These are phyloP conservation scores for Cetoscarus ocellatus DNA, from an alignment of 2,797 vertebrate species.

Conservation along the genomic window DNA sequence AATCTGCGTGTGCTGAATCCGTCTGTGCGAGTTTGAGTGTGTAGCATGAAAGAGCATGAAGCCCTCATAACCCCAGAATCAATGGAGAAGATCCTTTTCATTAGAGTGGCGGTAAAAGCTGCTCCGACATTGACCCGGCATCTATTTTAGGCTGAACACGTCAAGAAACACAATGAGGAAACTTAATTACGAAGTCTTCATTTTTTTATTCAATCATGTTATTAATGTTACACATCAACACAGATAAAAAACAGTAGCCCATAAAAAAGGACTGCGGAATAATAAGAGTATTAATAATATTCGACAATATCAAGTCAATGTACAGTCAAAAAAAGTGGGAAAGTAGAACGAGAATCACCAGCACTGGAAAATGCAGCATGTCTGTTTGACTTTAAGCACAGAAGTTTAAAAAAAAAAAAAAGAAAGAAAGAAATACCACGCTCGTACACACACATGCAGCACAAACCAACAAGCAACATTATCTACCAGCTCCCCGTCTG, in stretches of 20 bases:
- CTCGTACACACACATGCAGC: conserved; percentile 83
- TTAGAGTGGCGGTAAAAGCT: conserved; percentile 46
- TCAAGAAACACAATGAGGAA: conserved; percentile 46
- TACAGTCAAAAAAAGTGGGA: conserved; percentile 69
- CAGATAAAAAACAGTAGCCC: conserved; percentile 79
- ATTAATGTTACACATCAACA: conserved; percentile 78
- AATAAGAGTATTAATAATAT: conserved; percentile 70
- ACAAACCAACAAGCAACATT: conserved; percentile 78
- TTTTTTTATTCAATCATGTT: conserved; percentile 79
- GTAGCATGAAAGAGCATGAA: conserved; percentile 32
- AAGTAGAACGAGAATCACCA: conserved; percentile 64
- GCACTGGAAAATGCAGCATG: conserved; percentile 65
- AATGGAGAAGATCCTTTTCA: conserved; percentile 70
- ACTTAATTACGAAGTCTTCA: conserved; percentile 54
- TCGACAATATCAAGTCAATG: conserved; percentile 65
- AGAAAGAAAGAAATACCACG: conserved; percentile 55
- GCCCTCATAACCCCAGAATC: conserved; percentile 52
- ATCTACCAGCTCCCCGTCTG: conserved; percentile 69
- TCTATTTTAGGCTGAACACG: conserved; percentile 32
- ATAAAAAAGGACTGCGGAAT: conserved; percentile 70
- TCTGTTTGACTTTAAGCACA: conserved; percentile 55
- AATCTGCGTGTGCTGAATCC: conserved; percentile 35
- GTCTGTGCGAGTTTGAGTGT: conserved; percentile 16
- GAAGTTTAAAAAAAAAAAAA: conserved; percentile 35
- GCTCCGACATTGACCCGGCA: conserved; percentile 24